These are phyloP conservation scores for Aleiodes alternator DNA, from an alignment of 2,888 invertebrate genomes.

Conservation along the genomic window DNA sequence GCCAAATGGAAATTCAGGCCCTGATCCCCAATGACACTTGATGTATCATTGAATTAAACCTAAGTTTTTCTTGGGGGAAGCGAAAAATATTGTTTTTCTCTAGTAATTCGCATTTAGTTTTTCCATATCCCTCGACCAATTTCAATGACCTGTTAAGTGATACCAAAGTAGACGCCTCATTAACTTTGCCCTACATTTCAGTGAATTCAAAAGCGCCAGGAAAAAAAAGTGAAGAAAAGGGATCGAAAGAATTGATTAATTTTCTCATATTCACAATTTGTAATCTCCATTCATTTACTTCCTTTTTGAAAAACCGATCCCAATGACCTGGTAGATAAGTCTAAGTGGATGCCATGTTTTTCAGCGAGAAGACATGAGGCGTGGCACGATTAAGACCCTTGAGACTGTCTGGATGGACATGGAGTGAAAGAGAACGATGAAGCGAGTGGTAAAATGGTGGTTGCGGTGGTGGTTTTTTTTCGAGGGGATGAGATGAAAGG, in stretches of 20 bases:
- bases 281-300: not conserved
- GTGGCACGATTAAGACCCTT: constrained; percentile 61
- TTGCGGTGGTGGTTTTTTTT: not conserved
- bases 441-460: constrained; percentile 14
- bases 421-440: constrained; percentile 21
- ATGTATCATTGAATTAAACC: too few species aligned
- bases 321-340: constrained; percentile 12
- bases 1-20: too few species aligned
- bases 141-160: constrained; percentile 32
- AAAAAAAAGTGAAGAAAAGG: not conserved
- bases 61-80: not conserved
- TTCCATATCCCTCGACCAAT: constrained; percentile 19
- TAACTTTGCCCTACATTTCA: constrained; percentile 25
- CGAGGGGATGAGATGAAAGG: constrained; percentile 18
- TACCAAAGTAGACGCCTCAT: constrained; percentile 21
- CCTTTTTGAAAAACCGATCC: not conserved
- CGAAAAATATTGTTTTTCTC: constrained; percentile 4
- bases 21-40: too few species aligned
- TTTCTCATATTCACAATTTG: not conserved
- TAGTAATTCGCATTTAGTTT: not conserved
- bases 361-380: constrained; percentile 23
- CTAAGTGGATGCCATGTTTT: constrained; percentile 14
- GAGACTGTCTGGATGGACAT: constrained; percentile 44
- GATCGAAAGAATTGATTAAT: not conserved
- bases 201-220: not conserved